Evolutionary conservation across 2,113 vertebrate genomes (phyloP), one percentile per base, ranked within the genome.

Genomic region (Actinemys pallida): DNA sequence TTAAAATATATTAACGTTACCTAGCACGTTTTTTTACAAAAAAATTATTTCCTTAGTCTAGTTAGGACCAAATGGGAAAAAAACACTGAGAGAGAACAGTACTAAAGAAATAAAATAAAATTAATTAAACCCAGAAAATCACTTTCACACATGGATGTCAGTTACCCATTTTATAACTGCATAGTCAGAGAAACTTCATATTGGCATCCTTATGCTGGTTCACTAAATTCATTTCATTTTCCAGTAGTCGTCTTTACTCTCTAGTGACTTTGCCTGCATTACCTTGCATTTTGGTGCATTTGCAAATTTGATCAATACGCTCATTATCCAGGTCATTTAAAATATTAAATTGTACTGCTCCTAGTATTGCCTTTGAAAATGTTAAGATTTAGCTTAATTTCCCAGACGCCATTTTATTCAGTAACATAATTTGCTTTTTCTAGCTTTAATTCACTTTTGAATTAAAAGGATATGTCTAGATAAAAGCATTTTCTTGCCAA

Each of bases 391-490:
- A 69, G 31, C 86, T 65, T 3, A 45, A 88, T 76, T 94, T 89
- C 62, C 6, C 83, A 76, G 69, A 45, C 11, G 31, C 79, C 65
- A 16, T 81, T 88, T 27, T 54, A 59, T 4, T 80, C 50, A 81
- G 1, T 54, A 84, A 65, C 0, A 1, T 4, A 35, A 89, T 93
- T 94, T 90, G 10, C 3, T 88, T 83, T 93, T 94, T 90, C 29
- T n/a, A 4, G 82, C 83, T 42, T 95, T 94, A 87, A 92, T 93
- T 87, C 9, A 79, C 91, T 86, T 49, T 88, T 81, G 27, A 89
- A 89, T 94, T 91, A 49, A 94, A 95, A 87, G 3, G 7, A 50
- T 84, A 39, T 22, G 3, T 86, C 69, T 52, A 57, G 39, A 84
- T 92, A 90, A 75, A 90, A 94, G 57, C 42, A 85, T 25, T 24